Conservation (phyloP, 2,113 vertebrate species). For the Ailuropoda melanoleuca region DNA sequence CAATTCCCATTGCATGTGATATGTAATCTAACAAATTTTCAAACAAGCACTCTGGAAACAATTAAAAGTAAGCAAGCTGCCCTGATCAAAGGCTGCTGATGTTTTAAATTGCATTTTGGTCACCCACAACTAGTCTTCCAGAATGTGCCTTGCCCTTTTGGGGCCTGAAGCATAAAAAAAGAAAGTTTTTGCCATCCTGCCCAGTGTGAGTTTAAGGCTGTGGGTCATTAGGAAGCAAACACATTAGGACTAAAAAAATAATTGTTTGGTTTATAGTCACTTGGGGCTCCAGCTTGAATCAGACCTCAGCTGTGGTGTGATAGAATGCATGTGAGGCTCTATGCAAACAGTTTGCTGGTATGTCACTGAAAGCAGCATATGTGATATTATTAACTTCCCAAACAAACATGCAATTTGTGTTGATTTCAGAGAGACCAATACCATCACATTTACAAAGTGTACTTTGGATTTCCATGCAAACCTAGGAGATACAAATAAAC, state of each 20-base stretch:
- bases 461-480: conserved; percentile 58
- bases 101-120: conserved; percentile 83
- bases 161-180: conserved; percentile 72
- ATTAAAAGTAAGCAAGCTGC: conserved; percentile 85
- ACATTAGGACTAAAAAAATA: conserved; percentile 82
- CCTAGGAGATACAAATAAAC: conserved; percentile 11
- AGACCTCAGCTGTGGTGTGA: conserved; percentile 76
- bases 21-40: conserved; percentile 89
- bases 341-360: conserved; percentile 75
- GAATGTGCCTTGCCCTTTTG: conserved; percentile 55
- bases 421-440: conserved; percentile 63
- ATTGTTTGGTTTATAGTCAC: conserved; percentile 84
- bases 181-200: conserved; percentile 65
- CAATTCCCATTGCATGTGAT: conserved; percentile 84
- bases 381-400: conserved; percentile 71
- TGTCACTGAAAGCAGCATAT: conserved; percentile 77
- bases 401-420: conserved; percentile 75
- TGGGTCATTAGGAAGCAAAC: conserved; percentile 84
- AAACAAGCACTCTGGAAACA: conserved; percentile 93
- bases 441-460: conserved; percentile 21
- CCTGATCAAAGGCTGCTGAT: conserved; percentile 81
- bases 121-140: conserved; percentile 71
- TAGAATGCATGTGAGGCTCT: conserved; percentile 32
- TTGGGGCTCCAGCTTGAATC: conserved; percentile 76
- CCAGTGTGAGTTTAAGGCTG: conserved; percentile 81